Evolutionary conservation across 2,888 invertebrate species (phyloP).

Genomic region (Branchellion lobata): DNA sequence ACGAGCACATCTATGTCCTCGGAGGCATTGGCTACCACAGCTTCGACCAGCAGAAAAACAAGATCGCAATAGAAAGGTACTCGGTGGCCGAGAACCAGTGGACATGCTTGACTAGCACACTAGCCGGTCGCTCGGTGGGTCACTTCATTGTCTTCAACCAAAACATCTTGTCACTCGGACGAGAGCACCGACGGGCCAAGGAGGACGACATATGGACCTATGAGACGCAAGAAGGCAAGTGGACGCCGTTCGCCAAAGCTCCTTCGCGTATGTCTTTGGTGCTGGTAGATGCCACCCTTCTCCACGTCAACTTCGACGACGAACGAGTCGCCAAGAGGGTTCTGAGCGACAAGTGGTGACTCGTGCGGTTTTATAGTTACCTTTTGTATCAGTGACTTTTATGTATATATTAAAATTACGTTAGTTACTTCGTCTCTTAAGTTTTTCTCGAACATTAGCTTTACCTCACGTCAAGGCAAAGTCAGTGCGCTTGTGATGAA

Average conservation of each 20-base stretch:
- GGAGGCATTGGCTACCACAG: constrained; percentile 60
- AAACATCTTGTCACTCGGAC: constrained; percentile 59
- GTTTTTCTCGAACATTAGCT: too few relatives aligned
- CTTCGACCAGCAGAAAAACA: constrained; percentile 57
- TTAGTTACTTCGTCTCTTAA: too few relatives aligned
- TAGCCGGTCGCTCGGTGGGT: constrained; percentile 60
- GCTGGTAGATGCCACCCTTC: constrained; percentile 56
- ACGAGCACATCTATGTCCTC: constrained; percentile 57
- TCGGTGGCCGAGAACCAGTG: constrained; percentile 58
- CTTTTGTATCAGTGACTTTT: too few relatives aligned
- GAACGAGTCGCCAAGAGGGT: constrained; percentile 55
- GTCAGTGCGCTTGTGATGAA: too few relatives aligned
- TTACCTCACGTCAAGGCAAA: too few relatives aligned
- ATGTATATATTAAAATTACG: too few relatives aligned
- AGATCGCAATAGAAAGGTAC: constrained; percentile 60
- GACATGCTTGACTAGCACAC: constrained; percentile 59
- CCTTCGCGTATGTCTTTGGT: constrained; percentile 59
- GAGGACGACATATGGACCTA: constrained; percentile 61
- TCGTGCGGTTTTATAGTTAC: too few relatives aligned
- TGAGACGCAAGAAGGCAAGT: constrained; percentile 56
- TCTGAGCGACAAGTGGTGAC: not conserved
- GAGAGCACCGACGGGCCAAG: constrained; percentile 60
- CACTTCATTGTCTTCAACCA: constrained; percentile 58
- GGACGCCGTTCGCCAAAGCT: constrained; percentile 58
- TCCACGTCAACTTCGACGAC: constrained; percentile 58